Percentiles rank a stretch among this genome's conserved stretches.
phyloP scores from a whole-genome alignment of 2,797 vertebrate genomes.

The Spea hammondii region DNA sequence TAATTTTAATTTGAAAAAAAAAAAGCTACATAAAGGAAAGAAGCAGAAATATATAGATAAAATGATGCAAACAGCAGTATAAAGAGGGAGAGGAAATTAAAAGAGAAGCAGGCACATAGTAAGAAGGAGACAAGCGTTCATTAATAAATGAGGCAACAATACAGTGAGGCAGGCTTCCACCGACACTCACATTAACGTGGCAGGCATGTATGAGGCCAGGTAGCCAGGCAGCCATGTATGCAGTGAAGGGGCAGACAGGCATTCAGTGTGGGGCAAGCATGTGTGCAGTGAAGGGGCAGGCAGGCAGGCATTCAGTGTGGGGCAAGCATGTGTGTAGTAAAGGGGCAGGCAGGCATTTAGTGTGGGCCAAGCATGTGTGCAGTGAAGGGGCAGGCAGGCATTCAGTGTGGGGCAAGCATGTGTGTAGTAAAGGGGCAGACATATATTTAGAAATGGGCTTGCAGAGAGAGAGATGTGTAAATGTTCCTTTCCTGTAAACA shows the following conservation, averaged over 20 bases:
- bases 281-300: background rate
- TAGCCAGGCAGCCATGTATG: background rate
- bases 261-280: background rate
- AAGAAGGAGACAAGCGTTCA: background rate
- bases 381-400: background rate
- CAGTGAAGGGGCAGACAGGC: slow-evolving; percentile 2
- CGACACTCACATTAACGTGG: too few relatives aligned
- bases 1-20: background rate
- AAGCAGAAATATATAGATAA: slow-evolving; percentile 11
- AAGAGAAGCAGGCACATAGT: background rate
- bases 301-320: too few relatives aligned
- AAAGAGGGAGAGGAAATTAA: background rate
- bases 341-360: too few relatives aligned
- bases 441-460: too few relatives aligned
- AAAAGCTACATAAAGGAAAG: slow-evolving; percentile 12
- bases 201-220: too few relatives aligned
- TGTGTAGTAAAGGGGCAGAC: background rate
- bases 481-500: too few relatives aligned
- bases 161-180: too few relatives aligned
- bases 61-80: background rate
- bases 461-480: too few relatives aligned
- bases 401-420: background rate
- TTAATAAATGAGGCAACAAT: too few relatives aligned
- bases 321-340: too few relatives aligned
- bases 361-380: too few relatives aligned